These are phyloP conservation scores for Chaenodraco wilsoni DNA, from an alignment of 2,797 vertebrate genomes.

Conservation along the genomic window DNA sequence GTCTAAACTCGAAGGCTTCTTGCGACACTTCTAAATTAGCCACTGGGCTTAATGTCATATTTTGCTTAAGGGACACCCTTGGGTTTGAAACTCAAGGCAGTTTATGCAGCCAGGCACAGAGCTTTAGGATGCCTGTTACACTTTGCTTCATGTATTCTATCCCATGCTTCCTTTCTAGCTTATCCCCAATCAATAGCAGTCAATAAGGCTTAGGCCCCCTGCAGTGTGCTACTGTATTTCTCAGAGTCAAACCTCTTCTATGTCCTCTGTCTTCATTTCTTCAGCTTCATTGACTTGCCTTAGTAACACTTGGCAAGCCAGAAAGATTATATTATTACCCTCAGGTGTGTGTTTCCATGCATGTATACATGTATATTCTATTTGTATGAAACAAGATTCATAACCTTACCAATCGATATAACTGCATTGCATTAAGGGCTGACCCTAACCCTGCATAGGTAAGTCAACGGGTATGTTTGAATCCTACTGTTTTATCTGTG, in stretches of 20 bases:
- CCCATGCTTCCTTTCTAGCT: conserved; percentile 23
- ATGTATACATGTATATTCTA: not conserved
- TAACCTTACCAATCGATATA: conserved; percentile 9
- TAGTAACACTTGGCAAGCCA: conserved; percentile 22
- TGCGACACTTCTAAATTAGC: not conserved
- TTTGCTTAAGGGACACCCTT: not conserved
- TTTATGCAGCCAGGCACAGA: conserved; percentile 7
- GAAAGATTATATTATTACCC: conserved; percentile 16
- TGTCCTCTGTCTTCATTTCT: conserved; percentile 36
- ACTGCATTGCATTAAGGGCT: conserved; percentile 21
- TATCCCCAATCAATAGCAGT: conserved; percentile 40
- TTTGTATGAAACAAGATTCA: conserved; percentile 9
- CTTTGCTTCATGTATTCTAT: conserved; percentile 17
- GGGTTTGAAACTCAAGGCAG: not conserved
- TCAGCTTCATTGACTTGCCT: conserved; percentile 33
- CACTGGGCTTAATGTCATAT: not conserved
- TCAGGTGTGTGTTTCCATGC: conserved; percentile 5
- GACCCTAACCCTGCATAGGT: not conserved
- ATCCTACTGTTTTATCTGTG: conserved; percentile 41
- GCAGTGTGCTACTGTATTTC: conserved; percentile 48
- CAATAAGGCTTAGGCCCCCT: conserved; percentile 47
- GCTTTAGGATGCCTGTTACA: conserved; percentile 16
- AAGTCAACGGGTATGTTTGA: conserved; percentile 23
- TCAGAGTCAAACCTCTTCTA: conserved; percentile 38
- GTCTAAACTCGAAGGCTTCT: not conserved